Evolutionary conservation across 1,140 invertebrate species (phyloP).

Genomic region (Theocolax elegans): DNA sequence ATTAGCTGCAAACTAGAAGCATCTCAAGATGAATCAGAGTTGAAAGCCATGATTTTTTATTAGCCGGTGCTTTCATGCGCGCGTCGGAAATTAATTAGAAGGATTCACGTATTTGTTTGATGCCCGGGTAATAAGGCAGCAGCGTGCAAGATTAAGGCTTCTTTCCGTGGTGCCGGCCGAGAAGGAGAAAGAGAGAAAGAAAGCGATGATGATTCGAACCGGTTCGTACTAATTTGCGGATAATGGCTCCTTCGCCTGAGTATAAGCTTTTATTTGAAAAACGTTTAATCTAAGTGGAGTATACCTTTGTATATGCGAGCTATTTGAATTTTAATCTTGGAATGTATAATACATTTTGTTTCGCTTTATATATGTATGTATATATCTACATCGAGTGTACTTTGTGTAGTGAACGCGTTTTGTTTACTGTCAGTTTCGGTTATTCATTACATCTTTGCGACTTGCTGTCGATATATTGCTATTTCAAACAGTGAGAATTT

Average conservation of each 20-base stretch:
- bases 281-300: slow-evolving; percentile 40
- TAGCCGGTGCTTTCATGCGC: background rate
- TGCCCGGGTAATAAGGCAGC: slow-evolving; percentile 33
- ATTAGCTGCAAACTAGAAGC: slow-evolving; percentile 23
- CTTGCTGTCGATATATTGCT: too few species aligned
- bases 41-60: slow-evolving; percentile 29
- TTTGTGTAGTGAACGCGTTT: too few species aligned
- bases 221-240: slow-evolving; percentile 43
- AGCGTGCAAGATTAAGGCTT: slow-evolving; percentile 29
- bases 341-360: too few species aligned
- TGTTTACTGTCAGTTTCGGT: too few species aligned
- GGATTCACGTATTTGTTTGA: slow-evolving; percentile 41
- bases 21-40: slow-evolving; percentile 14
- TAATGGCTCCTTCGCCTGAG: slow-evolving; percentile 41
- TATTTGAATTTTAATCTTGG: slow-evolving; percentile 35
- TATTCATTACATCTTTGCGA: too few species aligned
- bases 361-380: too few species aligned
- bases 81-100: slow-evolving; percentile 42
- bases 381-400: too few species aligned
- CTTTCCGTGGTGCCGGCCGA: slow-evolving; percentile 12
- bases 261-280: slow-evolving; percentile 41
- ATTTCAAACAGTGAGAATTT: too few species aligned
- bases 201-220: slow-evolving; percentile 41
- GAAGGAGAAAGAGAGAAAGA: background rate
- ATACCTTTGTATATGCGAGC: background rate